Evolutionary conservation across 2,113 vertebrate genomes (phyloP).

Genomic region (Sigmodon hispidus): DNA sequence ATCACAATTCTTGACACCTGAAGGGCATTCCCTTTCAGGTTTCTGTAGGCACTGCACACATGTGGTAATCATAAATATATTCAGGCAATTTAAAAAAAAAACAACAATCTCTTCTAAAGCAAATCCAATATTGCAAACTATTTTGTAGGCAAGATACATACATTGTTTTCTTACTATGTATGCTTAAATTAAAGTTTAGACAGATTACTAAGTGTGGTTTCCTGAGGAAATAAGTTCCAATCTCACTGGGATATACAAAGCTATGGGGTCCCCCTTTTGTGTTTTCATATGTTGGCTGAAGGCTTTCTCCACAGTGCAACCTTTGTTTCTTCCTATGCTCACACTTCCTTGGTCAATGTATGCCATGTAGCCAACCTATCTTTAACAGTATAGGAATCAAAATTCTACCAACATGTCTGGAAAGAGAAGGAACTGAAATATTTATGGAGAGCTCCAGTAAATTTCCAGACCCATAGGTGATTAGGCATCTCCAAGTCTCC

Average conservation of each 20-base stretch:
- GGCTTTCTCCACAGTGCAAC: neutral
- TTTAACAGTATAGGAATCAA: neutral
- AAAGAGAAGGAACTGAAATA: neutral
- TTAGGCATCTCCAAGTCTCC: neutral
- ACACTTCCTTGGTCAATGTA: neutral
- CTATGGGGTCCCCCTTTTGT: neutral
- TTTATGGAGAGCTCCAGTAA: neutral
- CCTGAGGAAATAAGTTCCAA: neutral
- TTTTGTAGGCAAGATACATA: slow-evolving; percentile 16
- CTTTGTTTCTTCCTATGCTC: neutral
- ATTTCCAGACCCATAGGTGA: neutral
- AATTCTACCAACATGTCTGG: neutral
- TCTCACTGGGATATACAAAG: neutral
- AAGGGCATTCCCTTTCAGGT: neutral
- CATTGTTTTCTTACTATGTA: neutral
- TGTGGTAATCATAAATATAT: neutral
- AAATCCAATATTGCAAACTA: neutral
- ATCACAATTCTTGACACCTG: neutral
- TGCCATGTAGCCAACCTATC: neutral
- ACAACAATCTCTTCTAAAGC: slow-evolving; percentile 7
- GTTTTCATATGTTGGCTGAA: neutral
- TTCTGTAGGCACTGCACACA: neutral
- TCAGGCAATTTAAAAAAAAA: too few relatives aligned
- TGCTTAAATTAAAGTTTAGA: slow-evolving; percentile 25
- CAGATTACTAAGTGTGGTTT: neutral